Conservation (phyloP, 2,113 vertebrate genomes). For the Leiothrix lutea region DNA sequence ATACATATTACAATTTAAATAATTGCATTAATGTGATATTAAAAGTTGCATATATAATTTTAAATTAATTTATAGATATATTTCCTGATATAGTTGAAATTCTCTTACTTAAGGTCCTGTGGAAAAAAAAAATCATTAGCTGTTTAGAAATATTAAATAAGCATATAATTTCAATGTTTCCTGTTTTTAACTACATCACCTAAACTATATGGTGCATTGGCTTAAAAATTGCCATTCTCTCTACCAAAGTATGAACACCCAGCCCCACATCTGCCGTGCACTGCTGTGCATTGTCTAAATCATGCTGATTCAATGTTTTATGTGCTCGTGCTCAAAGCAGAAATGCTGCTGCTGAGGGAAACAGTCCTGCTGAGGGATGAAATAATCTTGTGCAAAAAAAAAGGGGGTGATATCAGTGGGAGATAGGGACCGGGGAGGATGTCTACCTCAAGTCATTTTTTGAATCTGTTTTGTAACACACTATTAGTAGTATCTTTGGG, state of each 20-base stretch:
- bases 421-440: not conserved
- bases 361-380: not conserved
- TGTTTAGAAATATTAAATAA: not conserved
- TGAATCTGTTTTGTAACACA: not conserved
- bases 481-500: not conserved
- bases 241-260: not conserved
- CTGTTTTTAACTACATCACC: not conserved
- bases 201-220: not conserved
- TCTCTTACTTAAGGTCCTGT: not conserved
- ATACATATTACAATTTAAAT: not conserved
- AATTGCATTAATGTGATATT: not conserved
- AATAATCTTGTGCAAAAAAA: not conserved
- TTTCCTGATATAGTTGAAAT: not conserved
- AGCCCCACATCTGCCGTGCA: accelerated
- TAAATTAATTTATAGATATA: not conserved
- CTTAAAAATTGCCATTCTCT: not conserved
- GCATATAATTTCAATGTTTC: not conserved
- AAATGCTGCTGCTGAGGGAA: not conserved
- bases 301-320: not conserved
- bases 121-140: not conserved
- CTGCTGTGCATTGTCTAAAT: not conserved
- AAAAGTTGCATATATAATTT: not conserved
- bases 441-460: not conserved
- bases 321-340: not conserved
- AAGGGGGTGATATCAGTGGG: not conserved